These are phyloP conservation scores for Lutjanus argentimaculatus DNA, from an alignment of 2,797 vertebrate genomes.

Conservation along the genomic window DNA sequence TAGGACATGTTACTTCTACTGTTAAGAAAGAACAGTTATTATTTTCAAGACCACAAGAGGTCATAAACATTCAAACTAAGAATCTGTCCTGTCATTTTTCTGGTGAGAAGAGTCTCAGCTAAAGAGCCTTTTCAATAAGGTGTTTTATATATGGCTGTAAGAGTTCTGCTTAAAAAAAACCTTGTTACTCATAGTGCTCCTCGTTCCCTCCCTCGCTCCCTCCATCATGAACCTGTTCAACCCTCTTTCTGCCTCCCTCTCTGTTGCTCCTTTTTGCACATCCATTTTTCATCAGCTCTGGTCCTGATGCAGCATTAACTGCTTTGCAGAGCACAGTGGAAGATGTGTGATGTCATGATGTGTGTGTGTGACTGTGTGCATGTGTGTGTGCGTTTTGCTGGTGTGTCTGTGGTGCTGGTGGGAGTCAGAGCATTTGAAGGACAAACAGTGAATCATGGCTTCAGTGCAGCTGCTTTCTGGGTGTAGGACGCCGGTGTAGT, in stretches of 20 bases:
- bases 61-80: neutral
- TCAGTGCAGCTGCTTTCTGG: slow-evolving; percentile 49
- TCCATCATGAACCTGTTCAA: slow-evolving; percentile 44
- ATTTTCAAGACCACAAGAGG: neutral
- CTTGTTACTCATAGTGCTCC: slow-evolving; percentile 10
- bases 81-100: neutral
- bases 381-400: slow-evolving; percentile 26
- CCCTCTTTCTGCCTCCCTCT: slow-evolving; percentile 37
- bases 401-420: slow-evolving; percentile 40
- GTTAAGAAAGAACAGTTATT: neutral
- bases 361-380: slow-evolving; percentile 34
- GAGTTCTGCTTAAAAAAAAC: neutral
- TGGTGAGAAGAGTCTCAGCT: neutral
- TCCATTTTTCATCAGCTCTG: slow-evolving; percentile 74
- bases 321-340: slow-evolving; percentile 43
- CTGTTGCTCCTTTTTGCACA: slow-evolving; percentile 52
- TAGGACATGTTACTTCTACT: fast-evolving
- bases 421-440: slow-evolving; percentile 68
- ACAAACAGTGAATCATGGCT: slow-evolving; percentile 68
- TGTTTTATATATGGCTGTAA: neutral
- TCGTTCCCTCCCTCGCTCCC: neutral
- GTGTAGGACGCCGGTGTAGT: slow-evolving; percentile 5
- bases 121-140: neutral
- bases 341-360: slow-evolving; percentile 32
- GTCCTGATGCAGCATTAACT: slow-evolving; percentile 75